Evolutionary conservation across 2,113 vertebrate genomes (phyloP).

Genomic region (Athene cunicularia): DNA sequence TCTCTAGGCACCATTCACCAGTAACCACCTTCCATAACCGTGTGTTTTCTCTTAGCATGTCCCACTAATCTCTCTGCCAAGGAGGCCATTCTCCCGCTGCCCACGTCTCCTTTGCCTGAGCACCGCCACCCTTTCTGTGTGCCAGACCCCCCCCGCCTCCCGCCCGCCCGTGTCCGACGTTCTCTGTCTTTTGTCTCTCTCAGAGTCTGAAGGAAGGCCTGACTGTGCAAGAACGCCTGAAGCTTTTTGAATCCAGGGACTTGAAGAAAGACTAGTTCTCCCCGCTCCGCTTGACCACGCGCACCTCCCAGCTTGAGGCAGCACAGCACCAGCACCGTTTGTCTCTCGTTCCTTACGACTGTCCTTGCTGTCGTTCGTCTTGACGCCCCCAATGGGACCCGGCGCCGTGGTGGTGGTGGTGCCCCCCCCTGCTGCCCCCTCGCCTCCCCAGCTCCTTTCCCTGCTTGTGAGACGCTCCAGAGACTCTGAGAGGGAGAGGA

Average conservation of each 20-base stretch:
- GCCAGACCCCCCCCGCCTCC: background rate
- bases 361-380: conserved; percentile 49
- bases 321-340: conserved; percentile 66
- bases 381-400: conserved; percentile 50
- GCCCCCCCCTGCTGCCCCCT: background rate
- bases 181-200: conserved; percentile 34
- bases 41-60: conserved; percentile 70
- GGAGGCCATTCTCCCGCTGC: background rate
- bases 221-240: conserved; percentile 95
- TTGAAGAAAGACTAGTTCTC: conserved; percentile 89
- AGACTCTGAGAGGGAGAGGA: conserved; percentile 41
- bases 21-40: conserved; percentile 38
- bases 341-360: conserved; percentile 56
- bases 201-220: conserved; percentile 99
- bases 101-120: background rate
- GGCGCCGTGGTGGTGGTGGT: background rate
- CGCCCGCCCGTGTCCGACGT: background rate
- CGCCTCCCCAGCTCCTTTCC: conserved; percentile 22
- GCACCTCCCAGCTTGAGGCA: conserved; percentile 70
- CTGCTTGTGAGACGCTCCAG: conserved; percentile 49
- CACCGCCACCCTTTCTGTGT: background rate
- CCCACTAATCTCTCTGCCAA: conserved; percentile 66
- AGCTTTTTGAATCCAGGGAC: conserved; percentile 97
- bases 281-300: conserved; percentile 66
- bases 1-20: background rate